phyloP scores from a whole-genome alignment of 2,113 vertebrate species.

The Holacanthus passer region DNA sequence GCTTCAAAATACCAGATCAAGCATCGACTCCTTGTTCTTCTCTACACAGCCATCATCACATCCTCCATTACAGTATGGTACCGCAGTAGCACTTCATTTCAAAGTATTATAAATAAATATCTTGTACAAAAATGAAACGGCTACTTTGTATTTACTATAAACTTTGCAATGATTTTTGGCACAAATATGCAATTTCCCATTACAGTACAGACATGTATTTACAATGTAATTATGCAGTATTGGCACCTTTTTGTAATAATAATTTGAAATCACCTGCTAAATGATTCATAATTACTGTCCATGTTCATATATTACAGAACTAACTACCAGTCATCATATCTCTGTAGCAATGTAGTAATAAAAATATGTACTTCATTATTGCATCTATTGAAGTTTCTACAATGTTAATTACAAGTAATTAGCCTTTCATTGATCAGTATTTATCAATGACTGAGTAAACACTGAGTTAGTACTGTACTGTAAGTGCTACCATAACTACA shows the following conservation, averaged over 20 bases:
- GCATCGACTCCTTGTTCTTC: too few species aligned
- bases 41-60: too few species aligned
- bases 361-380: constrained; percentile 24
- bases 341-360: constrained; percentile 22
- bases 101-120: constrained; percentile 25
- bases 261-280: neutral
- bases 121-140: constrained; percentile 3
- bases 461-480: constrained; percentile 3
- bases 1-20: too few species aligned
- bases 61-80: too few species aligned
- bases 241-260: neutral
- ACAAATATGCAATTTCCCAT: constrained; percentile 46
- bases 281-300: constrained; percentile 12
- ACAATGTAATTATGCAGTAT: constrained; percentile 18
- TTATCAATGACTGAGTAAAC: neutral
- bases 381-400: constrained; percentile 14
- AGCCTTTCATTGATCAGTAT: neutral
- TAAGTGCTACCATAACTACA: constrained; percentile 24
- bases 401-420: constrained; percentile 3
- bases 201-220: constrained; percentile 33
- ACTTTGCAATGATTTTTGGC: constrained; percentile 10
- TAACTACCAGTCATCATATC: constrained; percentile 19
- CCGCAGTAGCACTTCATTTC: constrained; percentile 47
- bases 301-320: neutral
- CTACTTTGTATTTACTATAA: constrained; percentile 11